phyloP scores from a whole-genome alignment of 2,113 vertebrate genomes.

The Muntiacus reevesi region DNA sequence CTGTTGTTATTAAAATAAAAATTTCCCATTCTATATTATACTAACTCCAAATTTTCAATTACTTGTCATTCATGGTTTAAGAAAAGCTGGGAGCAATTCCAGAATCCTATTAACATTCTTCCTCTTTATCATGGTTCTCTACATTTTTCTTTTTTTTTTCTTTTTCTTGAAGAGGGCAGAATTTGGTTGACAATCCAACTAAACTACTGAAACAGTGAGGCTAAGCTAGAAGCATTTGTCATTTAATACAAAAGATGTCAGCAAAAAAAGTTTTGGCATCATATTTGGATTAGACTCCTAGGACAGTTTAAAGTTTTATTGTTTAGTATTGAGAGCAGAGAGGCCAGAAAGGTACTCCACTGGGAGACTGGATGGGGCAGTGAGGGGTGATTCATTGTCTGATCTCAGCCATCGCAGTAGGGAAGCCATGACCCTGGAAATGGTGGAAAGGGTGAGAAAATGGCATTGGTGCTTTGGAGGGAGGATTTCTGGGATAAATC shows the following conservation, averaged over 20 bases:
- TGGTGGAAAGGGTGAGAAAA: background rate
- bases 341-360: background rate
- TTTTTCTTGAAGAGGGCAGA: background rate
- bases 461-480: slow-evolving; percentile 31
- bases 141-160: background rate
- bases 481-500: slow-evolving; percentile 48
- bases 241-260: background rate
- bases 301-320: background rate
- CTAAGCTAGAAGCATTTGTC: background rate
- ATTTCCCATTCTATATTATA: background rate
- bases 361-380: background rate
- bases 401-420: slow-evolving; percentile 46
- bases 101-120: background rate
- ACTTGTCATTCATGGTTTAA: background rate
- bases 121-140: background rate
- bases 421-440: slow-evolving; percentile 4
- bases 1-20: background rate
- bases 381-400: background rate
- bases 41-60: background rate
- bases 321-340: background rate
- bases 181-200: background rate
- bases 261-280: background rate
- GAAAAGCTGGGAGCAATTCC: background rate
- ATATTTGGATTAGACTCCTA: background rate
- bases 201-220: background rate